These are phyloP conservation scores for Leptinotarsa juncta DNA, from an alignment of 2,888 invertebrate species.

Conservation along the genomic window DNA sequence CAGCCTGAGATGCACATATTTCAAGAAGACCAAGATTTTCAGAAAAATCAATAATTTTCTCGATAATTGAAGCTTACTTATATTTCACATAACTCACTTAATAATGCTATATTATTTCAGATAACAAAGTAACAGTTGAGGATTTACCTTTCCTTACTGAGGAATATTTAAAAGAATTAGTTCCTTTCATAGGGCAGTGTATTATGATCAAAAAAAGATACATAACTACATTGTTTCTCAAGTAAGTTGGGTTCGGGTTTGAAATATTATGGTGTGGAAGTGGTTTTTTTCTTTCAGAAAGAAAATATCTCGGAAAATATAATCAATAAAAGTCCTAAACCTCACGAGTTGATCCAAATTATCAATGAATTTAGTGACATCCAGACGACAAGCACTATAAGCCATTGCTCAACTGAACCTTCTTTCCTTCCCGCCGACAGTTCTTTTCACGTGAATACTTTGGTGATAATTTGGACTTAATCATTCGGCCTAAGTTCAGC, in stretches of 20 bases:
- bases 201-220: constrained; percentile 22
- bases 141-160: constrained; percentile 20
- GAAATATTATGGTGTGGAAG: constrained; percentile 11
- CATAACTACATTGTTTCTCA: constrained; percentile 17
- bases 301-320: constrained; percentile 1
- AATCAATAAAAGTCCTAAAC: constrained; percentile 5
- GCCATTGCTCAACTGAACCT: constrained; percentile 23
- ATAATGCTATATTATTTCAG: constrained; percentile 15
- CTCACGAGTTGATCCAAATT: constrained; percentile 15
- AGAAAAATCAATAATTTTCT: background rate
- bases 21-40: background rate
- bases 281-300: constrained; percentile 21
- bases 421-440: constrained; percentile 14
- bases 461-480: constrained; percentile 21
- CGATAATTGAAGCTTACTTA: background rate
- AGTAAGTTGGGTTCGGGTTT: constrained; percentile 23
- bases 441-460: constrained; percentile 22
- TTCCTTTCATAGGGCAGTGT: constrained; percentile 23
- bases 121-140: constrained; percentile 22
- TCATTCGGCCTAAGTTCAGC: constrained; percentile 23
- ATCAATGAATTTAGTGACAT: constrained; percentile 19
- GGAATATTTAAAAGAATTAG: constrained; percentile 19
- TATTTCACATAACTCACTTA: background rate
- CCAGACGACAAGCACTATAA: constrained; percentile 13
- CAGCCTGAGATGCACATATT: background rate